A percentile compares a stretch with the other conserved stretches of the same genome.
Evolutionary conservation across 2,113 vertebrate genomes (phyloP).

Genomic region (Mohoua ochrocephala): DNA sequence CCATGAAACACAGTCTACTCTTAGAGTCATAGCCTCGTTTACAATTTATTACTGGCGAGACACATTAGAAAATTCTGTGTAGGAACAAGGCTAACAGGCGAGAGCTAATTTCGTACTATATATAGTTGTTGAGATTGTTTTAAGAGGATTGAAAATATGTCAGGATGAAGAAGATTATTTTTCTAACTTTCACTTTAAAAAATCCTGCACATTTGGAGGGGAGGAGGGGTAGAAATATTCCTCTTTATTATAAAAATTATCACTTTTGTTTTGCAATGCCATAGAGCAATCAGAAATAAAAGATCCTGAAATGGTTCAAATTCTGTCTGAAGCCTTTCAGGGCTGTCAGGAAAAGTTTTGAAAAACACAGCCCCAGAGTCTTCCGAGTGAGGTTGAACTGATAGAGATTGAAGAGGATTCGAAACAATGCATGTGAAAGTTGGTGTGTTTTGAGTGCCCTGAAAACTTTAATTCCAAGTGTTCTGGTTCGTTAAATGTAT

Average conservation of each 20-base stretch:
- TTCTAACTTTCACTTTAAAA: background rate
- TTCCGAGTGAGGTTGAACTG: background rate
- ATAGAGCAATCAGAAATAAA: background rate
- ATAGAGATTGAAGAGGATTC: background rate
- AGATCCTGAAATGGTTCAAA: background rate
- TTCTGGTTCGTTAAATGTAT: constrained; percentile 36
- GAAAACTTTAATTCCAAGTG: constrained; percentile 46
- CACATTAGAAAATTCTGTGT: constrained; percentile 21
- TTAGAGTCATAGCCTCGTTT: constrained; percentile 46
- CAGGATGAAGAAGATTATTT: background rate
- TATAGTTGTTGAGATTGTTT: constrained; percentile 37
- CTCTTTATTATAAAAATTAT: background rate
- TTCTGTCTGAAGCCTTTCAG: background rate
- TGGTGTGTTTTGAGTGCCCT: constrained; percentile 27
- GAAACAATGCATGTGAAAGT: constrained; percentile 43
- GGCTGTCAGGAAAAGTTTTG: background rate
- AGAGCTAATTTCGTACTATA: constrained; percentile 29
- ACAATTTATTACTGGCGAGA: constrained; percentile 63
- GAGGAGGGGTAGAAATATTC: background rate
- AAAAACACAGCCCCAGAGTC: background rate
- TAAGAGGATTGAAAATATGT: constrained; percentile 11
- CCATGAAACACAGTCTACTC: constrained; percentile 76
- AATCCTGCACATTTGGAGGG: background rate
- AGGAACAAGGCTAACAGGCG: background rate
- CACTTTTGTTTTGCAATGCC: background rate